These are phyloP conservation scores for Phyto melanocephala DNA, from an alignment of 2,888 invertebrate genomes.

Conservation along the genomic window DNA sequence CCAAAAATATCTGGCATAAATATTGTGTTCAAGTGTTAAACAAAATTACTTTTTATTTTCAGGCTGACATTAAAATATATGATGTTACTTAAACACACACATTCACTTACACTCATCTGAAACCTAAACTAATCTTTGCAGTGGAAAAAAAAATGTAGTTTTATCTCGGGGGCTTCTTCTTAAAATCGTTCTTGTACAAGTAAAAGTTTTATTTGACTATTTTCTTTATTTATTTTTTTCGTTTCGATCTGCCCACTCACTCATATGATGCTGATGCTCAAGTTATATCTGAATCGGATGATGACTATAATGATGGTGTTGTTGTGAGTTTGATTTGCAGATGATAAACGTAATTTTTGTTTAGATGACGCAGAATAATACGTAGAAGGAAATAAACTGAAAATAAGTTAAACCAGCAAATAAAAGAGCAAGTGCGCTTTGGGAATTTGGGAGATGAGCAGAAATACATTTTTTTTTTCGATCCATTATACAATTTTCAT, in stretches of 20 bases:
- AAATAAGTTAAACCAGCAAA: neutral
- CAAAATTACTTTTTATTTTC: slow-evolving; percentile 51
- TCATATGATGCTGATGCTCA: slow-evolving; percentile 19
- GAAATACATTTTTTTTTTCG: slow-evolving; percentile 42
- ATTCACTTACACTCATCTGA: neutral
- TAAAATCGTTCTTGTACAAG: slow-evolving; percentile 9
- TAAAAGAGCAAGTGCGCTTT: slow-evolving; percentile 51
- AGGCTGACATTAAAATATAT: slow-evolving; percentile 48
- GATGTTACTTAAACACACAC: slow-evolving; percentile 7
- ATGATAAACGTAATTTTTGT: slow-evolving; percentile 49
- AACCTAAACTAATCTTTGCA: neutral
- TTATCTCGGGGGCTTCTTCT: slow-evolving; percentile 45
- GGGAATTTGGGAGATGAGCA: slow-evolving; percentile 59
- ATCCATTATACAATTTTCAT: slow-evolving; percentile 63
- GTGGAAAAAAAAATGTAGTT: slow-evolving; percentile 7
- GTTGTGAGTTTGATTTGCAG: slow-evolving; percentile 20
- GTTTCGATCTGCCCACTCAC: slow-evolving; percentile 55
- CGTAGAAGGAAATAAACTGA: neutral
- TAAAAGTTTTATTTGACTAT: slow-evolving; percentile 15
- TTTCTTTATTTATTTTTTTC: neutral
- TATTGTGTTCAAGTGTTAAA: slow-evolving; percentile 21
- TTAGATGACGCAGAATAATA: slow-evolving; percentile 44
- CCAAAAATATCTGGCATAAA: slow-evolving; percentile 16
- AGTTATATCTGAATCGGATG: neutral
- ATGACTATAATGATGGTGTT: neutral